These are phyloP conservation scores for Eleutherodactylus coqui DNA, from an alignment of 2,797 vertebrate species.

Conservation along the genomic window DNA sequence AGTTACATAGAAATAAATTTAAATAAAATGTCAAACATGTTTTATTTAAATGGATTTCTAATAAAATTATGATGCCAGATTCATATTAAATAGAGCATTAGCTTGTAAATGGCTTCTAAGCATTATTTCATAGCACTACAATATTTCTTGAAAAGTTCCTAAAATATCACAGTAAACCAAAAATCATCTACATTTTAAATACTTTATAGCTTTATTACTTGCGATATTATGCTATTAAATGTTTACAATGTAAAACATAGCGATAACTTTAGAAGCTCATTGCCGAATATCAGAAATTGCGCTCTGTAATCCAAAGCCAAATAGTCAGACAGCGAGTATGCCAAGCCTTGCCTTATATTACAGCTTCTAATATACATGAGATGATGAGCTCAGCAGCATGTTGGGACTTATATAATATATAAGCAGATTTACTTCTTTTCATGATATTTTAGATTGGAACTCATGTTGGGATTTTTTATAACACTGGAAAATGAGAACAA, in stretches of 20 bases:
- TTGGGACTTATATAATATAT: no score
- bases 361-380: no score
- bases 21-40: conserved; percentile 34
- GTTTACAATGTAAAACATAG: not conserved
- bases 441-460: no score
- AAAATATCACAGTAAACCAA: not conserved
- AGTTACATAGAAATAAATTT: conserved; percentile 34
- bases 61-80: not conserved
- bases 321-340: no score
- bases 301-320: no score
- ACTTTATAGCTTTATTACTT: not conserved
- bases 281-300: no score
- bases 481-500: no score
- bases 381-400: no score
- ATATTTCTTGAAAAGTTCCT: not conserved
- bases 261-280: not conserved
- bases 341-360: no score
- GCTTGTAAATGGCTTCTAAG: not conserved
- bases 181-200: not conserved
- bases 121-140: not conserved
- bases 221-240: no score
- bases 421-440: no score
- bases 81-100: conserved; percentile 7
- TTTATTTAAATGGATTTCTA: conserved; percentile 31
- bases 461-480: no score